Evolutionary conservation across 2,888 invertebrate species (phyloP), one percentile per base, ranked within the genome.

Genomic region (Oxycera nigricornis): DNA sequence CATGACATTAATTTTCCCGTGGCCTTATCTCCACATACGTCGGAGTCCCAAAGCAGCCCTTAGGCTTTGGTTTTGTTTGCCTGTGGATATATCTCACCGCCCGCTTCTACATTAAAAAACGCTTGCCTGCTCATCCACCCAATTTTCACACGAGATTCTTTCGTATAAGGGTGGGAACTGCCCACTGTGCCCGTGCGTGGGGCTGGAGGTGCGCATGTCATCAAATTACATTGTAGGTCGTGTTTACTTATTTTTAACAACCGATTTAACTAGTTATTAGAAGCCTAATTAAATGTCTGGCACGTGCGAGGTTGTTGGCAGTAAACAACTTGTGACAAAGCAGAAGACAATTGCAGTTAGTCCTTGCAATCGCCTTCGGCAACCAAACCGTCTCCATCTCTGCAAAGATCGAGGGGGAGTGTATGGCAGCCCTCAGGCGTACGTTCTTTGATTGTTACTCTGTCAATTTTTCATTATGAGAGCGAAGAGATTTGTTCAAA

Each of bases 241-340:
- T 70, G 72, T 76, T 74, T 76, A 76, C 74, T 72, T 73, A 73
- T 74, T 72, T 76, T 74, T 74, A 76, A 73, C 76, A 76, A 68
- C 74, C 59, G 76, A 76, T 76, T 76, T 76, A 76, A 76, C 76
- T 76, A 76, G 74, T 76, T 76, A 76, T 76, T 76, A 76, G 76
- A 41, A 73, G 74, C 73, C 68, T 52, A 79, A 79, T 79, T 79
- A 79, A 79, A 79, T 78, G 77, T 78, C 68, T 77, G 76, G 57
- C 79, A 79, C 79, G 79, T 79, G 79, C 62, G 73, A 59, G 50
- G 74, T 73, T 75, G 73, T 72, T 72, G 72, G 41, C 55, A 41
- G 41, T 35, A 72, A 72, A 72, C 72, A 72, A 72, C 72, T 72
- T 59, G 72, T 28, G 70, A 70, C 70, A 70, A 70, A 70, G 55